Evolutionary conservation across 2,797 vertebrate species (phyloP).

Genomic region (Neosilurus mollespiculum): DNA sequence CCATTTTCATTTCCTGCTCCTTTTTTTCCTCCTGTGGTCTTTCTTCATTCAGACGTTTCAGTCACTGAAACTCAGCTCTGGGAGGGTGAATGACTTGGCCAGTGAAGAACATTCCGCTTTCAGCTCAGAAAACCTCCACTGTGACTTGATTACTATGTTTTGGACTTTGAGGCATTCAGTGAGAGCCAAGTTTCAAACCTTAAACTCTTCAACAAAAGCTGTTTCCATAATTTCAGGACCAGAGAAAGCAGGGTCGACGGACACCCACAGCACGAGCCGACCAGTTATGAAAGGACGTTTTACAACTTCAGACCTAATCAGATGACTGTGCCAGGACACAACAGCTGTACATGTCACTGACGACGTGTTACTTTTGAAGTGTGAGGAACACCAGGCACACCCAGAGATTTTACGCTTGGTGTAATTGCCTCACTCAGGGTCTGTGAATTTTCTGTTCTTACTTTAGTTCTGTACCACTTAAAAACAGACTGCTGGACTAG

Average conservation of each 20-base stretch:
- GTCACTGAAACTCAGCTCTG: background rate
- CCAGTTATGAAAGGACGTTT: background rate
- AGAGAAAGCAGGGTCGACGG: background rate
- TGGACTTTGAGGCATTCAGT: constrained; percentile 11
- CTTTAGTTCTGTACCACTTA: constrained; percentile 61
- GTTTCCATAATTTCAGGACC: background rate
- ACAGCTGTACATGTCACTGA: background rate
- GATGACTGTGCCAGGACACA: background rate
- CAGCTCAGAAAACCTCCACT: constrained; percentile 14
- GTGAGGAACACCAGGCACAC: constrained; percentile 34
- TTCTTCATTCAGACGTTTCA: constrained; percentile 19
- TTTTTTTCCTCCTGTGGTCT: background rate
- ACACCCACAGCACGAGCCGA: background rate
- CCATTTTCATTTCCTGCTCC: constrained; percentile 1
- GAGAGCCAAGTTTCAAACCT: constrained; percentile 17
- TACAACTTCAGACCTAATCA: background rate
- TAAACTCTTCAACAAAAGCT: background rate
- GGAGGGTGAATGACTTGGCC: constrained; percentile 23
- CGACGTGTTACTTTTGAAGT: background rate
- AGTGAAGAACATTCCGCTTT: constrained; percentile 7
- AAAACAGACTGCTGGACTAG: constrained; percentile 50
- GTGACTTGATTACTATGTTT: constrained; percentile 8
- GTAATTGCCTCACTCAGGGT: constrained; percentile 50
- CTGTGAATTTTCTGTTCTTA: constrained; percentile 49
- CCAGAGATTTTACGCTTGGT: constrained; percentile 41